Evolutionary conservation across 1,140 invertebrate species (phyloP).

Genomic region (Drosophila chauvacae): DNA sequence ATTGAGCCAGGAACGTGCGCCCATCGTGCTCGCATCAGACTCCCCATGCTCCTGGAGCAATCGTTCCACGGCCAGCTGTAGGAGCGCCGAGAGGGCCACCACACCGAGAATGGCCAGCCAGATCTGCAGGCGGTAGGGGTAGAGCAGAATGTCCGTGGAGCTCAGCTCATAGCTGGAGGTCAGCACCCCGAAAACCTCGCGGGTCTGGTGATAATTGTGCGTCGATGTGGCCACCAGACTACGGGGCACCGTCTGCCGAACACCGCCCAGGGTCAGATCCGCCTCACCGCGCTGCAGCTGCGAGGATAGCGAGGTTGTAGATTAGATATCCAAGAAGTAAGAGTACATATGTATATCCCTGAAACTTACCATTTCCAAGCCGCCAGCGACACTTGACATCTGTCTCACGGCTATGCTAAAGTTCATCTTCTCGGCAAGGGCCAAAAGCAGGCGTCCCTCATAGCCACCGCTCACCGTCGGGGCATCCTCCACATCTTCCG

Average conservation of each 20-base stretch:
- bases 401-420: conserved; percentile 38
- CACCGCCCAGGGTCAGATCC: conserved; percentile 57
- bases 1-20: conserved; percentile 22
- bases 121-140: conserved; percentile 54
- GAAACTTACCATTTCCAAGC: conserved; percentile 52
- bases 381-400: conserved; percentile 6
- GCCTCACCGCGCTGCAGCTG: conserved; percentile 48
- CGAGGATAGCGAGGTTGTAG: no score
- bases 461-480: conserved; percentile 21
- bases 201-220: conserved; percentile 61
- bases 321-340: neutral
- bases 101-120: conserved; percentile 55
- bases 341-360: neutral
- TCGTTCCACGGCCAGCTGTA: conserved; percentile 39
- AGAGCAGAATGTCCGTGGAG: conserved; percentile 62
- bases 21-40: no score
- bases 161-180: conserved; percentile 49
- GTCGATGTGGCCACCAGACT: conserved; percentile 51
- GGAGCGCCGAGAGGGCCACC: conserved; percentile 33
- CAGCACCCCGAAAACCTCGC: conserved; percentile 46
- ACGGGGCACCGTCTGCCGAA: conserved; percentile 53
- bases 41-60: conserved; percentile 10
- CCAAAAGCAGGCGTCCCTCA: conserved; percentile 64
- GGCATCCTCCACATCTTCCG: neutral
- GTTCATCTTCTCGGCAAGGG: conserved; percentile 55